phyloP scores from a whole-genome alignment of 1,140 invertebrate species.

The Achatina immaculata region DNA sequence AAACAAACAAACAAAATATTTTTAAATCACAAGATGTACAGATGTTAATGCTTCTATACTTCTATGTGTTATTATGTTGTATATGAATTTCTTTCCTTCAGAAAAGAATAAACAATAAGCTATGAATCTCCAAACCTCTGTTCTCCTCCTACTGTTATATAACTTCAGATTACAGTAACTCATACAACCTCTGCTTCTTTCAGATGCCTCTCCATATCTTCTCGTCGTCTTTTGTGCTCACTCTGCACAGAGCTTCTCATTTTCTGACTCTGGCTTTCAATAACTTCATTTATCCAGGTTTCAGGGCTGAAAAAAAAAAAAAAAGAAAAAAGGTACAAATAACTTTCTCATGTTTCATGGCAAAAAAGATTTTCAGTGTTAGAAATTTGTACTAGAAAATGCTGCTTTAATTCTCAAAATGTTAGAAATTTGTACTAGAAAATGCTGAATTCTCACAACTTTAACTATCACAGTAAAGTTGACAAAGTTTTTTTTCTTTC shows the following conservation, averaged over 20 bases:
- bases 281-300: neutral
- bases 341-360: no score
- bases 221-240: neutral
- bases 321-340: neutral
- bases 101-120: neutral
- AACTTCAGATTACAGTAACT: neutral
- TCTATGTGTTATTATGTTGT: neutral
- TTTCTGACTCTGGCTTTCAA: conserved; percentile 8
- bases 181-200: conserved; percentile 24
- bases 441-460: neutral
- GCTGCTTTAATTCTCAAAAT: neutral
- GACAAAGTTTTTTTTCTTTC: neutral
- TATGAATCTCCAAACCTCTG: neutral
- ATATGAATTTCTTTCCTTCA: neutral
- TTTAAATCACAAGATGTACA: neutral
- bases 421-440: neutral
- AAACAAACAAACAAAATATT: neutral
- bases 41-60: neutral
- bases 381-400: neutral
- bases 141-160: neutral
- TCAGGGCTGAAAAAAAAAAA: conserved; percentile 3
- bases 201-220: conserved; percentile 8
- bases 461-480: neutral
- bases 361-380: neutral
- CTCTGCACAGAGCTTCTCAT: neutral